These are phyloP conservation scores for Calameuta idolon DNA, from an alignment of 2,888 invertebrate species.

Conservation along the genomic window DNA sequence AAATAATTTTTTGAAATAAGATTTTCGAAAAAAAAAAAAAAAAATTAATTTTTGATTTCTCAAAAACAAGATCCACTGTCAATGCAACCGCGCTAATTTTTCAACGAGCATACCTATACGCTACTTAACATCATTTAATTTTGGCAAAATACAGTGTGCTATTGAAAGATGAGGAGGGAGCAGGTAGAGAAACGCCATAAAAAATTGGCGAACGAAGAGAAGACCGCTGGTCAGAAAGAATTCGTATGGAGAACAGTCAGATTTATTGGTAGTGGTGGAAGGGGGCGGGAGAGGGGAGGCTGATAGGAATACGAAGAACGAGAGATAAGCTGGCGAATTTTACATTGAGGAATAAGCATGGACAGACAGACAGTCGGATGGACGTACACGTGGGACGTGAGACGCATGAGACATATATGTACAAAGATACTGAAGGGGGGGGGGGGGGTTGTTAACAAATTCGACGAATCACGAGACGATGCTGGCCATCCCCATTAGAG, in stretches of 20 bases:
- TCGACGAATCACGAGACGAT: background rate
- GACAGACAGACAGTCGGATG: slow-evolving; percentile 32
- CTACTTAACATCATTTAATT: background rate
- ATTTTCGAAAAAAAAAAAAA: background rate
- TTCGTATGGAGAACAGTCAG: background rate
- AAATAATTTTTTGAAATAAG: background rate
- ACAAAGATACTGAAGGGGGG: slow-evolving; percentile 17
- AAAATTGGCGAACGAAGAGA: background rate
- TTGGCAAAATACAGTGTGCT: background rate
- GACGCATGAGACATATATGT: slow-evolving; percentile 26
- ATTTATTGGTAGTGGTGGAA: background rate
- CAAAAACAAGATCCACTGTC: background rate
- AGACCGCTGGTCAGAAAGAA: background rate
- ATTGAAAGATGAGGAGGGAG: background rate
- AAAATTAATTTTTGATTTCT: background rate
- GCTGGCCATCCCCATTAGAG: background rate
- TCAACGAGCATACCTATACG: background rate
- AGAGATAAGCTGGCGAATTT: slow-evolving; percentile 8
- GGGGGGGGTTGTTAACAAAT: background rate
- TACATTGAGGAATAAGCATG: slow-evolving; percentile 29
- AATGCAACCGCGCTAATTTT: background rate
- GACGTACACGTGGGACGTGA: slow-evolving; percentile 33
- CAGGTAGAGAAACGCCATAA: background rate
- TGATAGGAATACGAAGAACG: slow-evolving; percentile 15
- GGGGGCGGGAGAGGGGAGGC: background rate